A percentile compares a stretch with the other conserved stretches of the same genome.
Conservation (phyloP, 2,888 invertebrate genomes). For the Latheticus oryzae region DNA sequence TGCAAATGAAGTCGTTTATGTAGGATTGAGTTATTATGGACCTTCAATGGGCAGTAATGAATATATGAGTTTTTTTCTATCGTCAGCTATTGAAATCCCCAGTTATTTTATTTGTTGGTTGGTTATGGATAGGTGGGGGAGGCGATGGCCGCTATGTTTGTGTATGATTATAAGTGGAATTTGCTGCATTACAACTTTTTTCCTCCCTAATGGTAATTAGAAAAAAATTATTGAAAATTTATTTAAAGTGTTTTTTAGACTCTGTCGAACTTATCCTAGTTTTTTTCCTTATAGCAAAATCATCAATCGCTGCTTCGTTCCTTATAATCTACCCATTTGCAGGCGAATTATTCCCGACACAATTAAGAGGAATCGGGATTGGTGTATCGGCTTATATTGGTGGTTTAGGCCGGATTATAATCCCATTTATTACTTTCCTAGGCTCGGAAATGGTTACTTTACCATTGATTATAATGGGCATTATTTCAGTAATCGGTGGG, state of each 20-base stretch:
- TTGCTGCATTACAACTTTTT: constrained; percentile 86
- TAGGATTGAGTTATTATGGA: constrained; percentile 91
- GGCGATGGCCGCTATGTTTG: constrained; percentile 88
- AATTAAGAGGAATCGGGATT: constrained; percentile 88
- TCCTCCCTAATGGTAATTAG: constrained; percentile 83
- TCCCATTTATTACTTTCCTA: constrained; percentile 91
- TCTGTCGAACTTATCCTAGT: constrained; percentile 79
- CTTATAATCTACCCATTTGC: constrained; percentile 93
- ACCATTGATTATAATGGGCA: constrained; percentile 87
- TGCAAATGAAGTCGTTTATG: constrained; percentile 92
- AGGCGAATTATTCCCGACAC: constrained; percentile 91
- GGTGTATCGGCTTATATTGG: constrained; percentile 92
- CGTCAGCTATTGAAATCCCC: constrained; percentile 89
- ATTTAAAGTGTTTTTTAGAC: constrained; percentile 67
- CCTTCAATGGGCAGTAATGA: constrained; percentile 89
- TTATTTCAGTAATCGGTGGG: constrained; percentile 84
- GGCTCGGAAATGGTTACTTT: constrained; percentile 86
- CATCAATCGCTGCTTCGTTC: constrained; percentile 90
- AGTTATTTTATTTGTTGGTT: constrained; percentile 90
- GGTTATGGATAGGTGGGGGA: constrained; percentile 88
- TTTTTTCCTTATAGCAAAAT: constrained; percentile 85
- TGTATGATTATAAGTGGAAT: constrained; percentile 88
- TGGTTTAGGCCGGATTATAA: constrained; percentile 87
- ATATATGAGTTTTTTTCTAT: constrained; percentile 89
- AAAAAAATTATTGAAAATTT: neutral